These are phyloP conservation scores for Cosmia pyralina DNA, from an alignment of 2,888 invertebrate species.

Conservation along the genomic window DNA sequence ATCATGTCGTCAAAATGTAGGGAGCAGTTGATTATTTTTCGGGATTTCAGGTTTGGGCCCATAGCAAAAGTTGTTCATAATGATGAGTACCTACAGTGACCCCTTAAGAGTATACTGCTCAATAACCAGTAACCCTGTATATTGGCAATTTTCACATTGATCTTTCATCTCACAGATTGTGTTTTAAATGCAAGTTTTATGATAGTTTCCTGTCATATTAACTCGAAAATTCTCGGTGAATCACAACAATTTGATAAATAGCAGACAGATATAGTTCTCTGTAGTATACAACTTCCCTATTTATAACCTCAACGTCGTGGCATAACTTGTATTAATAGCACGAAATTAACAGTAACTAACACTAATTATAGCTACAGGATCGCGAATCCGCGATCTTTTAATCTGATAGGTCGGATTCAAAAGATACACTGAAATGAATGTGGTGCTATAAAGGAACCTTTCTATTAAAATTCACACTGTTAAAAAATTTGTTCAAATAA, in stretches of 20 bases:
- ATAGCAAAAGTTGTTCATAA: too few relatives aligned
- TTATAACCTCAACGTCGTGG: conserved; percentile 15
- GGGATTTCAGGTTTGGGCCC: too few relatives aligned
- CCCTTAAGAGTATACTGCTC: too few relatives aligned
- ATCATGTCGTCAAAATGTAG: too few relatives aligned
- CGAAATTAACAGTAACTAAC: neutral
- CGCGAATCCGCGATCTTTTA: conserved; percentile 8
- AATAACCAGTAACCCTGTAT: neutral
- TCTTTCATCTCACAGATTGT: neutral
- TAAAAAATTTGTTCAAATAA: neutral
- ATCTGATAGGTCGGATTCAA: conserved; percentile 11
- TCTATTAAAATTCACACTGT: neutral
- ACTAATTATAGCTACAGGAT: conserved; percentile 13
- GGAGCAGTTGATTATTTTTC: too few relatives aligned
- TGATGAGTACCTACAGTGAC: too few relatives aligned
- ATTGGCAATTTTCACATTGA: neutral
- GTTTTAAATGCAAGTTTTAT: too few relatives aligned
- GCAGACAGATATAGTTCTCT: conserved; percentile 15
- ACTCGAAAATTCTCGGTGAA: conserved; percentile 1
- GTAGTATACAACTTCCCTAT: conserved; percentile 34
- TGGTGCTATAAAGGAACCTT: conserved; percentile 13
- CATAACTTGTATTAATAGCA: conserved; percentile 3
- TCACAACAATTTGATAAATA: neutral
- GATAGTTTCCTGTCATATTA: neutral
- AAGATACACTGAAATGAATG: neutral